Evolutionary conservation across 2,113 vertebrate species (phyloP), one percentile per base, ranked within the genome.

Genomic region (Otis tarda): DNA sequence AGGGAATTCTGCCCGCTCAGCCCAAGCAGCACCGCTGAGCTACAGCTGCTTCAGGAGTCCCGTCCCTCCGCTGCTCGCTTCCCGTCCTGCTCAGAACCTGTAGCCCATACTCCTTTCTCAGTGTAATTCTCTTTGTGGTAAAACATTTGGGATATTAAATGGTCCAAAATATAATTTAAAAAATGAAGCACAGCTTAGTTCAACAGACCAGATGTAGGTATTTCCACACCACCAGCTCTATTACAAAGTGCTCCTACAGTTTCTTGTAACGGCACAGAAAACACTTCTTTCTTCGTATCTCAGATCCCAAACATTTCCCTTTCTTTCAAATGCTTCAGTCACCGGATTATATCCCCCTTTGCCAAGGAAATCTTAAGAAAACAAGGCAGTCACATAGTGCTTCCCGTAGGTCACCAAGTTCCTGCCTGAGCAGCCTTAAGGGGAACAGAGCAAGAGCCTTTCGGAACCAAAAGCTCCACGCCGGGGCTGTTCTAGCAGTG

Each of bases 281-380:
- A 25, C 11, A 21, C 35, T 77, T 74, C 12, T 47, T 64, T 28
- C 63, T 52, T 94, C 25, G 0, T 63, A 89, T 73, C 89, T 57
- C 41, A 91, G 50, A 28, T 90, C 55, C 50, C 86, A 86, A 91
- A 81, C 81, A 35, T 49, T 95, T 87, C 81, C 65, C 70, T 55
- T 69, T 89, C 77, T 87, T 83, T 73, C 77, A 82, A 85, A 25
- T 50, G 39, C 30, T 69, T 68, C 69, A 43, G 53, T 18, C 50
- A 19, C 65, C 69, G 60, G 91, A 78, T 76, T 59, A 39, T 7
- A 71, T 22, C 41, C 64, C 45, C 7, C 25, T 82, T 45, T 89
- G 70, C 89, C 87, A 91, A 39, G 41, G 74, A 89, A 89, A 84
- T 8, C 61, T 47, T 73, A 45, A 78, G 89, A 73, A 95, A 94